Conservation (phyloP, 2,888 invertebrate genomes). For the Dioctria linearis region DNA sequence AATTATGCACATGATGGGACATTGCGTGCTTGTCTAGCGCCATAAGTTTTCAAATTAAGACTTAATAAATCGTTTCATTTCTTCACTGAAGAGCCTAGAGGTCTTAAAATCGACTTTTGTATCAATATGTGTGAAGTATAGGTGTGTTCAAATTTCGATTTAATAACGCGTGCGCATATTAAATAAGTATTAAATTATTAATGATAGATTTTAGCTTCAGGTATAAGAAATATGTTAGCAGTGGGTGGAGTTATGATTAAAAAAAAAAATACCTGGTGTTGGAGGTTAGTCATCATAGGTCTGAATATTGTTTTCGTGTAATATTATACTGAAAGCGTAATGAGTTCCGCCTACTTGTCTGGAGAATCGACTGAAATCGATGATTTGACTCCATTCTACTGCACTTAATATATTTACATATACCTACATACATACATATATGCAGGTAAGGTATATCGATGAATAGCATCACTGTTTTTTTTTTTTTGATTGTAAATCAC, state of each 20-base stretch:
- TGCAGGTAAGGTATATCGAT: neutral
- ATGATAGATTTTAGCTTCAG: neutral
- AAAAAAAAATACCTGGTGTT: conserved; percentile 1
- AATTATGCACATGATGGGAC: no score
- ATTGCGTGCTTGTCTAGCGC: no score
- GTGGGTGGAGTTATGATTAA: conserved; percentile 29
- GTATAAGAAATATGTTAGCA: neutral
- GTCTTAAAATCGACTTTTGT: no score
- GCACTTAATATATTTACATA: neutral
- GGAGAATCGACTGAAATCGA: conserved; percentile 3
- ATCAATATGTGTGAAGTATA: no score
- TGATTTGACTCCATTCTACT: neutral
- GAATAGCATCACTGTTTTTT: conserved; percentile 9
- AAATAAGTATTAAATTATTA: neutral
- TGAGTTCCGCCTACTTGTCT: conserved; percentile 25
- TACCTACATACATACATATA: no score
- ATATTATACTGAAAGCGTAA: neutral
- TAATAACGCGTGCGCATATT: no score
- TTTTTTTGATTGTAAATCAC: neutral
- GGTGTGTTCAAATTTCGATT: no score
- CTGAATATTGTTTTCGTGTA: neutral
- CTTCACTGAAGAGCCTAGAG: no score
- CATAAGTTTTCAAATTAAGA: no score
- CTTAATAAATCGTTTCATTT: no score
- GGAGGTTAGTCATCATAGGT: neutral